A percentile compares a stretch with the other conserved stretches of the same genome.
phyloP scores from a whole-genome alignment of 2,797 vertebrate genomes.

The Cossypha niveicapilla region DNA sequence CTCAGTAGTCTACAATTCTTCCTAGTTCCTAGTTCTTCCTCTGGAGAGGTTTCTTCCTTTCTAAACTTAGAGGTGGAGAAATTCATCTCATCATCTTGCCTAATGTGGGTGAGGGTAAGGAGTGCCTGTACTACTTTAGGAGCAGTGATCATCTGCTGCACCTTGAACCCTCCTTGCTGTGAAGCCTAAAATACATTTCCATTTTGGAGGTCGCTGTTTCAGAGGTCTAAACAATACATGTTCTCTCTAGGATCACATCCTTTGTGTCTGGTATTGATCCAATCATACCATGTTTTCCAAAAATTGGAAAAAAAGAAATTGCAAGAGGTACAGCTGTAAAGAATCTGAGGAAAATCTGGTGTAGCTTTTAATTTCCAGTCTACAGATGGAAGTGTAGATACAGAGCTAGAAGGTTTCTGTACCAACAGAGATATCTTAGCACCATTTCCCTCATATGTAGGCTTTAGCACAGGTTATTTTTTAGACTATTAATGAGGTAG shows the following conservation, averaged over 20 bases:
- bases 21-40: not conserved
- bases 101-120: fast-evolving
- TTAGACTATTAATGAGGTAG: not conserved
- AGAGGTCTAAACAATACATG: not conserved
- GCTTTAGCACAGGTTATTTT: conserved; percentile 1
- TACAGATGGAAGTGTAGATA: not conserved
- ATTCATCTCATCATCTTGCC: not conserved
- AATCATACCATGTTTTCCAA: not conserved
- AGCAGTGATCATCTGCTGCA: not conserved
- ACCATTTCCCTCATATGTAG: not conserved
- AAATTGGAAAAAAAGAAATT: not conserved
- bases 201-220: not conserved
- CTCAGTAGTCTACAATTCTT: not conserved
- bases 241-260: not conserved
- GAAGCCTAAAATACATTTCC: not conserved
- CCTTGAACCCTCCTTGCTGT: not conserved
- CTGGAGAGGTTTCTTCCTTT: not conserved
- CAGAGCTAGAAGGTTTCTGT: not conserved
- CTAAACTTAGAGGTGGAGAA: not conserved
- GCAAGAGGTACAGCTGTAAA: not conserved
- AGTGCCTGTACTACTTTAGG: not conserved
- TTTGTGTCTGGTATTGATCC: not conserved
- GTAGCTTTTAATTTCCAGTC: not conserved
- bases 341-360: not conserved
- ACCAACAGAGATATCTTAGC: not conserved